These are phyloP conservation scores for Hyalella azteca DNA, from an alignment of 2,888 invertebrate species.

Conservation along the genomic window DNA sequence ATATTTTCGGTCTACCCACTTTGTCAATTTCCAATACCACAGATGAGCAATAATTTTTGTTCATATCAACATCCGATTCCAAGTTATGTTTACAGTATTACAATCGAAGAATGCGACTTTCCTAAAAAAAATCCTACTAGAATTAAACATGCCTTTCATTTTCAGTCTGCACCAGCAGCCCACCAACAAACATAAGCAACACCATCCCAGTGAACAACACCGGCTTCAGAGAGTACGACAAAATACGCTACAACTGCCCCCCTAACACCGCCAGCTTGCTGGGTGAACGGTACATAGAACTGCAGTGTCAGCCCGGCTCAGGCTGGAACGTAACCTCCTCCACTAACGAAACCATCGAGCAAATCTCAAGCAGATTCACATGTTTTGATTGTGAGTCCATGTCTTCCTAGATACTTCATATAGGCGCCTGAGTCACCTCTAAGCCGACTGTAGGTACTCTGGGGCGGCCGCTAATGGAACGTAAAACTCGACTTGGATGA, in stretches of 20 bases:
- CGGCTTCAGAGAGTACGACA: not conserved
- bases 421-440: no score
- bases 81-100: not conserved
- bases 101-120: not conserved
- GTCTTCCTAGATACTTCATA: no score
- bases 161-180: not conserved
- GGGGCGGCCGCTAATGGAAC: no score
- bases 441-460: no score
- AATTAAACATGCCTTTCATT: not conserved
- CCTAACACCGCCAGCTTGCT: not conserved
- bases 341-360: constrained; percentile 17
- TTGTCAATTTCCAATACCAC: no score
- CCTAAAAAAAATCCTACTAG: not conserved
- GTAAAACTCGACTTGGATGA: no score
- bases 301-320: not conserved
- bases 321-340: constrained; percentile 16
- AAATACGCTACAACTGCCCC: not conserved
- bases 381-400: constrained; percentile 8
- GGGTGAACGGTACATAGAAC: not conserved
- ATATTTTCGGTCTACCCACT: no score
- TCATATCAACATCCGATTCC: no score
- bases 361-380: not conserved
- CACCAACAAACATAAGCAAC: constrained; percentile 6
- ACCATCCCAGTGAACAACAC: not conserved
- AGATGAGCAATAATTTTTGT: no score